A percentile compares a stretch with the other conserved stretches of the same genome.
phyloP scores from a whole-genome alignment of 1,140 invertebrate species.

The Meloidogyne floridensis region DNA sequence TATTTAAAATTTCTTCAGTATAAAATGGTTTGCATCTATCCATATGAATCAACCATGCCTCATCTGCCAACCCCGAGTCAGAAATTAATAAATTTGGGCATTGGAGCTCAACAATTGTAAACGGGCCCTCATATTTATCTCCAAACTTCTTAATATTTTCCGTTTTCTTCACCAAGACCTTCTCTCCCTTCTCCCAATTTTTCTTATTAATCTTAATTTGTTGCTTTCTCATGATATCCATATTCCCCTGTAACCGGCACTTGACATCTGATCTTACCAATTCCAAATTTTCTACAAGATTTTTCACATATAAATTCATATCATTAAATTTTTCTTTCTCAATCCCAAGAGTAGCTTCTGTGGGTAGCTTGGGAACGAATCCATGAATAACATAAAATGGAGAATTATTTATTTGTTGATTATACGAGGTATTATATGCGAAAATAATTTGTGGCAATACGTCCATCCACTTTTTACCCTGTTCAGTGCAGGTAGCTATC shows the following conservation, averaged over 20 bases:
- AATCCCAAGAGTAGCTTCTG: background rate
- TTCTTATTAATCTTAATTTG: background rate
- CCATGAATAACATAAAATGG: background rate
- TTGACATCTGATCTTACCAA: background rate
- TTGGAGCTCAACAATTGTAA: background rate
- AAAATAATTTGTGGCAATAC: background rate
- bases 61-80: background rate
- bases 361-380: background rate
- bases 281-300: background rate
- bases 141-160: background rate
- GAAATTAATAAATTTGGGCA: background rate
- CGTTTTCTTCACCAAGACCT: background rate
- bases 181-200: background rate
- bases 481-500: background rate
- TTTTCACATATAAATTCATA: background rate
- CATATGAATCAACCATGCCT: background rate
- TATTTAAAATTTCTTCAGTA: background rate
- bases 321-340: background rate
- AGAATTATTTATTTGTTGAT: background rate
- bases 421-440: slow-evolving; percentile 15
- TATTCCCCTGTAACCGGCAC: background rate
- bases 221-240: background rate
- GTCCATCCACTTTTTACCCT: slow-evolving; percentile 3
- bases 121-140: background rate
- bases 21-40: background rate